Base-by-base conservation (phyloP, 2,113 vertebrate genomes). In the Corythoichthys intestinalis region DNA sequence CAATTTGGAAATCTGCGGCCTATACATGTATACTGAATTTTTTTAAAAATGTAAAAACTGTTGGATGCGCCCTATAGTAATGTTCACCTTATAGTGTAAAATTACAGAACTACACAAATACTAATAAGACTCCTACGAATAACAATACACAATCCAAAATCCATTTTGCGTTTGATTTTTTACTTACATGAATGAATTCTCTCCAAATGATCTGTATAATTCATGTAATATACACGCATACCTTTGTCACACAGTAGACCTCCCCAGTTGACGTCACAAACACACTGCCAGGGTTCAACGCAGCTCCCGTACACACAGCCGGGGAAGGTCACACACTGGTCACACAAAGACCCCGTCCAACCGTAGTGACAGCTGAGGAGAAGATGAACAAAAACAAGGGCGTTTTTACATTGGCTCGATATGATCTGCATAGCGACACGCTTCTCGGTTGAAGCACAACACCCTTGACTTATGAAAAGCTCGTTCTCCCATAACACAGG, bases 241-340 rank as follows among this genome's bases (percentile, higher is more conserved):
- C 93, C 93, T 91, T 94, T 94, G 80, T 94, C 88, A 66, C 93
- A 94, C 65, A 94, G 89, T 67, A 94, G 88, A 63, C 93, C 93
- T 8, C 93, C 93, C 93, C 93, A 94, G 87, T 93, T 93, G 83
- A 93, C 88, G 39, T 94, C 92, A 20, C 93, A 94, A 65, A 91
- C 89, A 61, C 93, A 94, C 83, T 92, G 89, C 93, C 93, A 94
- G 15, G 92, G 93, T 63, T 93, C 89, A 0, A 73, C 75, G 86
- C 93, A 94, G 80, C 88, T 91, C 34, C 93, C 93, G 2, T 93
- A 89, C 59, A 91, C 89, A 65, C 93, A 94, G 54, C 93, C 93
- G 0, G 93, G 93, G 74, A 90, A 93, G 0, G 89, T 93, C 73
- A 85, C 72, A 62, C 93, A 94, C 78, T 90, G 74, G 64, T 93